A percentile compares a stretch with the other conserved stretches of the same genome.
phyloP scores from a whole-genome alignment of 35 echinoderm and acorn worm genomes.

The Nesometra sesokonis region DNA sequence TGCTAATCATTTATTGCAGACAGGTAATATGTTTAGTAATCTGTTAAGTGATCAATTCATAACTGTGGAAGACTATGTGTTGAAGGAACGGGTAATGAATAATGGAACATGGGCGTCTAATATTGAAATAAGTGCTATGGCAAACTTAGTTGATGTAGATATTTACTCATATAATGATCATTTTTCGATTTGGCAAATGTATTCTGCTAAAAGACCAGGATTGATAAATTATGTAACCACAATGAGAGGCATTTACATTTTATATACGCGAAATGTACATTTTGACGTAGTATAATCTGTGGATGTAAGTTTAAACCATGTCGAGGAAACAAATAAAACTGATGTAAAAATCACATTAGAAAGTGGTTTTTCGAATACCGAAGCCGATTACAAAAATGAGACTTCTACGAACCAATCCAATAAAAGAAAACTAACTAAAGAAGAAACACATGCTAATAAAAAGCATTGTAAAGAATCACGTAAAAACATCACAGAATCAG shows the following conservation, averaged over 20 bases:
- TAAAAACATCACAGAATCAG: neutral
- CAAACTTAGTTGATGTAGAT: slow-evolving; percentile 18
- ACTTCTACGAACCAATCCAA: neutral
- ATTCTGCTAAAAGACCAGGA: neutral
- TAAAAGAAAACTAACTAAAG: neutral
- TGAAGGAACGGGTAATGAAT: slow-evolving; percentile 4
- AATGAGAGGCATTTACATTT: neutral
- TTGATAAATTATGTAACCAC: neutral
- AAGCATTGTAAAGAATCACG: neutral
- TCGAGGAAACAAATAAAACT: neutral
- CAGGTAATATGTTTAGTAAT: neutral
- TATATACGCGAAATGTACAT: neutral
- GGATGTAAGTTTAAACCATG: neutral
- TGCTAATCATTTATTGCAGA: slow-evolving; percentile 12
- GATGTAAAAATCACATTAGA: neutral
- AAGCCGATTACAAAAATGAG: neutral
- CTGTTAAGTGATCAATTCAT: neutral
- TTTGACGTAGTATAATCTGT: neutral
- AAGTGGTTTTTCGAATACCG: neutral
- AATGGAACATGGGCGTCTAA: slow-evolving; percentile 5
- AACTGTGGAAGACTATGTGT: slow-evolving; percentile 2
- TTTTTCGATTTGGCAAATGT: neutral
- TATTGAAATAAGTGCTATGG: slow-evolving; percentile 22
- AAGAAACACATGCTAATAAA: neutral
- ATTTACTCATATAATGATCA: slow-evolving; percentile 24